Conservation (phyloP, 2,888 invertebrate genomes). For the Drosophila fungiperda region DNA sequence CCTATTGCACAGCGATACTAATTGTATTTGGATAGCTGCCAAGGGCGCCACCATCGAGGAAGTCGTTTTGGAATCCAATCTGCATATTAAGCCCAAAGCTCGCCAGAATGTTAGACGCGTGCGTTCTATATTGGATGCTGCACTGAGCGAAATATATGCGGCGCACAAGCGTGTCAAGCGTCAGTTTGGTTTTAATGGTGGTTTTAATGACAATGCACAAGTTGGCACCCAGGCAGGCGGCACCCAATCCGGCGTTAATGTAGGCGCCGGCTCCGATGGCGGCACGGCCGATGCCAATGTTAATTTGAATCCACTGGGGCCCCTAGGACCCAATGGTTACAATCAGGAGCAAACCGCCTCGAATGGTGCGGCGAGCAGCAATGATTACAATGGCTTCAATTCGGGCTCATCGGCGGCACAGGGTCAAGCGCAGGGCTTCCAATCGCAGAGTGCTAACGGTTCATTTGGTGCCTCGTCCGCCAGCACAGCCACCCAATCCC, state of each 20-base stretch:
- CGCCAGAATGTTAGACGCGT: conserved; percentile 60
- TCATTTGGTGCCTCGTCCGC: conserved; percentile 84
- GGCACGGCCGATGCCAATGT: conserved; percentile 67
- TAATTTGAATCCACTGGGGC: conserved; percentile 40
- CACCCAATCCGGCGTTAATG: conserved; percentile 58
- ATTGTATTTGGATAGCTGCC: conserved; percentile 54
- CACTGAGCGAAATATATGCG: conserved; percentile 47
- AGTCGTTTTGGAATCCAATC: conserved; percentile 86
- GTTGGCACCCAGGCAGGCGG: conserved; percentile 51
- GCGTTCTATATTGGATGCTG: conserved; percentile 49
- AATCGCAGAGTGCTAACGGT: conserved; percentile 77
- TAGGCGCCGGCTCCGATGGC: conserved; percentile 60
- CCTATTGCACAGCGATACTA: conserved; percentile 4
- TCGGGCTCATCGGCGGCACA: conserved; percentile 80
- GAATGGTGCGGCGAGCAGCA: conserved; percentile 76
- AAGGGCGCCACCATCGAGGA: conserved; percentile 84
- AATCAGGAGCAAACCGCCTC: conserved; percentile 79
- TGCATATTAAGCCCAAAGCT: conserved; percentile 85
- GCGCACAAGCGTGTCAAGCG: conserved; percentile 79
- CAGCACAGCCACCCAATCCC: conserved; percentile 82
- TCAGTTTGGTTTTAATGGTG: conserved; percentile 25
- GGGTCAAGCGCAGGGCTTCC: conserved; percentile 84
- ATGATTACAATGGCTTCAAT: conserved; percentile 68
- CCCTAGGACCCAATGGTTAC: conserved; percentile 54
- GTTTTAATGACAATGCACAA: conserved; percentile 16